Base-by-base conservation (phyloP, 2,797 vertebrate genomes). In the Aulostomus chinensis region DNA sequence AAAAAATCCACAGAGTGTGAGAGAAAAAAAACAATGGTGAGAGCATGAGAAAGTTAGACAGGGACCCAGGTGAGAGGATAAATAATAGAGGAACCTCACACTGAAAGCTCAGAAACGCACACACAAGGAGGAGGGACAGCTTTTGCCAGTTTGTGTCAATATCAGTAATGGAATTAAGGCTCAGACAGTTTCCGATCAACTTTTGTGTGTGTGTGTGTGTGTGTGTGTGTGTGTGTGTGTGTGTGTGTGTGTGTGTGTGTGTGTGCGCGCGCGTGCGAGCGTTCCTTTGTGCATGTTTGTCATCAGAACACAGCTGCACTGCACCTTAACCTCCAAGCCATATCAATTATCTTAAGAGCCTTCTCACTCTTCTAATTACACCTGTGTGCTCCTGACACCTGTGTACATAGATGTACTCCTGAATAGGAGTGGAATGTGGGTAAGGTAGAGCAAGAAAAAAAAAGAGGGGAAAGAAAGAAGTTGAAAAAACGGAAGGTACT, bases 91-190 rank as follows among this genome's bases (percentile, higher is more conserved):
- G 21, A 59, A 15, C 24, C 39, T 18, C 10, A 58, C 30, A 56
- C 8, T 29, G 21, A 54, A 41, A 30, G 12, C 26, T 58, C 5
- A n/a, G 16, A 56, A 38, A 46, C 37, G 30, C 28, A 24, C 36
- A 29, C 25, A 29, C 30, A 14, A 16, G 9, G 33, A 24, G 51
- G 40, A 49, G 14, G 21, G 10, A 31, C 22, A 14, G 58, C 16
- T 58, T 28, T 2, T 20, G 34, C 21, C 41, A 40, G 31, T 32
- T 66, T 62, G 13, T 68, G 49, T 76, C 78, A 83, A 80, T 75
- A 81, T 81, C 70, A 61, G 26, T 83, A 76, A 81, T 83, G 76
- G 48, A 77, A 77, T 79, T 63, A 75, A 75, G 45, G 58, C 42
- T 61, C 13, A 72, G 17, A 78, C 63, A 50, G 31, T 49, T 56